Base-by-base conservation (phyloP, 2,888 invertebrate genomes). In the Phyllotreta cruciferae region DNA sequence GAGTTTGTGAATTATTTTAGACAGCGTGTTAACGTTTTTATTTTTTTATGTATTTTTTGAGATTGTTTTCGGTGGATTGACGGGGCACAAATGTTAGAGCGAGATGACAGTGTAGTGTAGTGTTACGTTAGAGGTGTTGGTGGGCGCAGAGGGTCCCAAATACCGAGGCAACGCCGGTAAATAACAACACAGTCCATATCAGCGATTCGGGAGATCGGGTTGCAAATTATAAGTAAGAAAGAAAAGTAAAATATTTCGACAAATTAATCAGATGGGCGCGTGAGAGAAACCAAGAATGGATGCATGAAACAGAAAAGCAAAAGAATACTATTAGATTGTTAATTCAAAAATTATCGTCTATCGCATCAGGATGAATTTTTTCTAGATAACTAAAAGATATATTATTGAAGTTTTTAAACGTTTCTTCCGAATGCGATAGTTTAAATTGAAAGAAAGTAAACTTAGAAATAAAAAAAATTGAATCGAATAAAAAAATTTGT, bases 221-320 rank as follows among this genome's bases (percentile, higher is more conserved):
- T 63, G 67, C 67, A 66, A 68, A 66, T 66, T 69, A 68, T 63
- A 63, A 61, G 71, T 67, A 73, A 69, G 69, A 66, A 72, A 71
- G 6, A 66, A 66, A 69, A 63, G 69, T 55, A 66, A 66, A 37
- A 37, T 7, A 55, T 64, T 66, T 65, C 49, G 66, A 66, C 58
- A 62, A 50, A 60, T 63, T 44, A 60, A 66, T 60, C 35, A 63
- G 56, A 67, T 57, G 61, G 60, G 56, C 63, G 66, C 58, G 66
- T 56, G 54, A 71, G 66, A 60, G 54, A 71, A 70, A 72, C 71
- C 73, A 67, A 64, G 69, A 79, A 76, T 71, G 80, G 75, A 81
- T 80, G 81, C 81, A 81, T 81, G 81, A 80, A 81, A 81, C 79
- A 81, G 76, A 76, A 77, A 78, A 77, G 76, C 76, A 77, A 78